Evolutionary conservation across 2,888 invertebrate genomes (phyloP).

Genomic region (Drosophila paramelanica): DNA sequence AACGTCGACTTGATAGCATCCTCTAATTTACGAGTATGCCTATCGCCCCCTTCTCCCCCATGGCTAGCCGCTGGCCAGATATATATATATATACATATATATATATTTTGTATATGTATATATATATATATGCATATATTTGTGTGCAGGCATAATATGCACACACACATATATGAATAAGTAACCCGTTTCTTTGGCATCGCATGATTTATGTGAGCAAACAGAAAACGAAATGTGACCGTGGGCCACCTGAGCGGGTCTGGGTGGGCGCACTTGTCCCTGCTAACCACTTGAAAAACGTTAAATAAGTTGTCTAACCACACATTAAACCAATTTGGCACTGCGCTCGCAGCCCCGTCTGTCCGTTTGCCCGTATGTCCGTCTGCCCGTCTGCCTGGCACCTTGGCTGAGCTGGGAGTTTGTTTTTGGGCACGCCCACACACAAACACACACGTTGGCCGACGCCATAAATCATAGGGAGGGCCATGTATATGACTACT

Average conservation of each 20-base stretch:
- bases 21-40: slow-evolving; percentile 65
- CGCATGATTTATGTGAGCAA: slow-evolving; percentile 71
- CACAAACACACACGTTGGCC: slow-evolving; percentile 53
- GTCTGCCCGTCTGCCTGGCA: slow-evolving; percentile 47
- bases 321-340: slow-evolving; percentile 81
- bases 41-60: not conserved
- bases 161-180: slow-evolving; percentile 20
- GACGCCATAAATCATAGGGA: slow-evolving; percentile 78
- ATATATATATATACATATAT: slow-evolving; percentile 25
- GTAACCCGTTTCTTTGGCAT: slow-evolving; percentile 70
- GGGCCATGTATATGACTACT: slow-evolving; percentile 73
- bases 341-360: slow-evolving; percentile 41
- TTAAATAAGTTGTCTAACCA: slow-evolving; percentile 80
- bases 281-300: slow-evolving; percentile 79
- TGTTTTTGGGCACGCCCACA: slow-evolving; percentile 48
- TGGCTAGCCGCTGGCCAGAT: slow-evolving; percentile 24
- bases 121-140: slow-evolving; percentile 16
- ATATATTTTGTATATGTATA: too few species aligned
- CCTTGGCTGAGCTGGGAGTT: slow-evolving; percentile 39
- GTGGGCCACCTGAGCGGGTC: slow-evolving; percentile 45
- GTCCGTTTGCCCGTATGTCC: slow-evolving; percentile 4
- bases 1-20: slow-evolving; percentile 66
- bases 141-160: slow-evolving; percentile 19
- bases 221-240: slow-evolving; percentile 41
- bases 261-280: slow-evolving; percentile 47